These are phyloP conservation scores for Agonopterix arenella DNA, from an alignment of 2,888 invertebrate species.

Conservation along the genomic window DNA sequence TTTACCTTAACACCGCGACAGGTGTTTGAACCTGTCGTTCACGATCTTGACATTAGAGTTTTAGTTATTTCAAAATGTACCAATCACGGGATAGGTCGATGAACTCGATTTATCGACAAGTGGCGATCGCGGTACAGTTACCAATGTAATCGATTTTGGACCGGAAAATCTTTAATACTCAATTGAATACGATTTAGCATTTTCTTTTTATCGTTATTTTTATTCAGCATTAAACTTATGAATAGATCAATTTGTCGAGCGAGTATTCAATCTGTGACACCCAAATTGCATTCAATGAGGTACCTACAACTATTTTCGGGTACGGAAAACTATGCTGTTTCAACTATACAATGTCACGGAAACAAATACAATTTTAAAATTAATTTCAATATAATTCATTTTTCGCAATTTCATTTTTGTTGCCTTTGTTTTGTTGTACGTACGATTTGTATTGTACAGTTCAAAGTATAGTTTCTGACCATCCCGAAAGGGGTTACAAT, in stretches of 20 bases:
- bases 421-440: no score
- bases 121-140: slow-evolving; percentile 29
- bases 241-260: slow-evolving; percentile 8
- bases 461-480: no score
- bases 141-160: slow-evolving; percentile 30
- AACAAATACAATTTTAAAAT: no score
- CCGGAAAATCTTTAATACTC: slow-evolving; percentile 12
- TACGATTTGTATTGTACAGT: no score
- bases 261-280: slow-evolving; percentile 2
- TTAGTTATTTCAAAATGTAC: slow-evolving; percentile 21
- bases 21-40: slow-evolving; percentile 65
- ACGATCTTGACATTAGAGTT: slow-evolving; percentile 63
- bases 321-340: no score
- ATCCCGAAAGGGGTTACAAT: no score
- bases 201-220: slow-evolving; percentile 13
- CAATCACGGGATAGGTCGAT: slow-evolving; percentile 35
- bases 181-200: slow-evolving; percentile 12
- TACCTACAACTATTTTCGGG: not conserved
- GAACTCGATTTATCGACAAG: slow-evolving; percentile 36
- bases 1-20: slow-evolving; percentile 38
- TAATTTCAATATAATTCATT: no score
- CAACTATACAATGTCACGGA: no score
- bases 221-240: slow-evolving; percentile 9
- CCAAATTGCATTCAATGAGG: slow-evolving; percentile 1
- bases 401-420: no score